Conservation (phyloP, 2,113 vertebrate genomes). For the Patagioenas fasciata region DNA sequence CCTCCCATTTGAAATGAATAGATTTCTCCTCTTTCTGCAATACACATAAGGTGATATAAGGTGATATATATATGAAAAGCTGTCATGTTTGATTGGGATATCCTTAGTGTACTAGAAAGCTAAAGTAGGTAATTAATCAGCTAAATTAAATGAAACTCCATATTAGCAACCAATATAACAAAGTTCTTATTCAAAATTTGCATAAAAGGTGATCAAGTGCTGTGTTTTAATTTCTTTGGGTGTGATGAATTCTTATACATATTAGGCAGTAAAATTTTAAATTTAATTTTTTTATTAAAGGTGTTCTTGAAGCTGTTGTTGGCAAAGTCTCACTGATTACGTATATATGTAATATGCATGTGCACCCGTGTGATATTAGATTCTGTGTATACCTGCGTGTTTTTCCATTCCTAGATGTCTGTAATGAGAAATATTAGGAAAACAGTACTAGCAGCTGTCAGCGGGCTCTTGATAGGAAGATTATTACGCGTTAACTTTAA, state of each 20-base stretch:
- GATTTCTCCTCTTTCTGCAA: background rate
- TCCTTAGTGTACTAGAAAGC: background rate
- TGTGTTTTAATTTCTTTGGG: slow-evolving; percentile 33
- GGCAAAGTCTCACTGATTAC: background rate
- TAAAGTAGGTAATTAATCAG: slow-evolving; percentile 8
- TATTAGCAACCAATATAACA: background rate
- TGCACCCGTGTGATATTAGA: background rate
- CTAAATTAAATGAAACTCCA: slow-evolving; percentile 24
- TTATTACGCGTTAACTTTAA: slow-evolving; percentile 42
- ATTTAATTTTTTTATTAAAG: background rate
- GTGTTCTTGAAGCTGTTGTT: background rate
- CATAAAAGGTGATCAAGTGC: background rate
- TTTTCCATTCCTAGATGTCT: background rate
- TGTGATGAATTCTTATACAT: background rate
- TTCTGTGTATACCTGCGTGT: background rate
- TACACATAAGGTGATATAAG: background rate
- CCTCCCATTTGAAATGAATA: background rate
- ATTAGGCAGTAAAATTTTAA: background rate
- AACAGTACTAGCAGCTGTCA: background rate
- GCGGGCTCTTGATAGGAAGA: background rate
- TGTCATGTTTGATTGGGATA: background rate
- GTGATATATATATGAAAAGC: too few species aligned
- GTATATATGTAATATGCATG: background rate
- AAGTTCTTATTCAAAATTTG: slow-evolving; percentile 10
- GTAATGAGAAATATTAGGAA: background rate